Evolutionary conservation across 2,113 vertebrate genomes (phyloP).

Genomic region (Mesitornis unicolor): DNA sequence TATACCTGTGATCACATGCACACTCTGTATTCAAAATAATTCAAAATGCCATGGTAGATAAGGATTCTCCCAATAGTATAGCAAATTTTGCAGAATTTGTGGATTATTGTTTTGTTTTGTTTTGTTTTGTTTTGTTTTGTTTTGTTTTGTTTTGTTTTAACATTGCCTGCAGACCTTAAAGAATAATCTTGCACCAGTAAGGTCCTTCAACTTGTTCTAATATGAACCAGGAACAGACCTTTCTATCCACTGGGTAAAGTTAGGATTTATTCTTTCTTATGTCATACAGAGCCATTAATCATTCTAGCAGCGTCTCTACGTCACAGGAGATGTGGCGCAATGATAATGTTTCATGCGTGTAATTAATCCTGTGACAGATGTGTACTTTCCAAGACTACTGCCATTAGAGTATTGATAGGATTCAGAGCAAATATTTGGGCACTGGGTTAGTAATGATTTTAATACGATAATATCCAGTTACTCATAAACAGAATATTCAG

Average conservation of each 20-base stretch:
- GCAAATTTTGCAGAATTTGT: not conserved
- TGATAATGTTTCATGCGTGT: conserved; percentile 78
- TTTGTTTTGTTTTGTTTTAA: not conserved
- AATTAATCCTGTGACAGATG: conserved; percentile 80
- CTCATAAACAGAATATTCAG: conserved; percentile 58
- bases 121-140: too few species aligned
- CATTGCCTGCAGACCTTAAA: not conserved
- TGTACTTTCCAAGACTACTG: conserved; percentile 73
- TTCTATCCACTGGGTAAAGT: conserved; percentile 44
- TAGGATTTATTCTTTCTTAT: conserved; percentile 61
- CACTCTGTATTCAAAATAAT: not conserved
- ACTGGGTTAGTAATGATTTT: conserved; percentile 69
- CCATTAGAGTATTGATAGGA: conserved; percentile 71
- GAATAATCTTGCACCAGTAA: conserved; percentile 4
- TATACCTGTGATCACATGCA: rapidly evolving
- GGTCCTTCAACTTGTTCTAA: conserved; percentile 29
- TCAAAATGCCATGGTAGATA: not conserved
- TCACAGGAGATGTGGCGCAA: conserved; percentile 72
- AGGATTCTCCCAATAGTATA: not conserved
- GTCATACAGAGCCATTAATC: conserved; percentile 66
- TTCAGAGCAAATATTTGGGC: conserved; percentile 64
- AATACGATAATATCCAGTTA: conserved; percentile 65
- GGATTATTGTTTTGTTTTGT: too few species aligned
- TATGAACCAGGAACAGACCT: conserved; percentile 16
- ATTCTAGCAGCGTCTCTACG: conserved; percentile 63